phyloP scores from a whole-genome alignment of 2,113 vertebrate genomes.

The Carlito syrichta region DNA sequence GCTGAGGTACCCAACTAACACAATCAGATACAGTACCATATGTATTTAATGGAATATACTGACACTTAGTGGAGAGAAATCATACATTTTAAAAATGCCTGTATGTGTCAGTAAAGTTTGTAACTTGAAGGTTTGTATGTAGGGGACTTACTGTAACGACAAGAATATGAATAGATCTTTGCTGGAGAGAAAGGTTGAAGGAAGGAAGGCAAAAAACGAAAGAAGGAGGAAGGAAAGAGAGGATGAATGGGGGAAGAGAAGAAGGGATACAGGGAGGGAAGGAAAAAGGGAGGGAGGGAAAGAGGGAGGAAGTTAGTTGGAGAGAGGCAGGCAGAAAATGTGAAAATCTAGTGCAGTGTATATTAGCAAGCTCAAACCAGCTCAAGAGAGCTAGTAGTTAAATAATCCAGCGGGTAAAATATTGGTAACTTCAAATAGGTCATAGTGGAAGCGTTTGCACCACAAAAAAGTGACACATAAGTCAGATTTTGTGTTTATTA shows the following conservation, averaged over 20 bases:
- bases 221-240: neutral
- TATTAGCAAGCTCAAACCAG: neutral
- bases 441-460: neutral
- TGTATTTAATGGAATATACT: too few relatives aligned
- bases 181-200: neutral
- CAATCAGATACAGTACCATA: too few relatives aligned
- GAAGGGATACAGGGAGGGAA: neutral
- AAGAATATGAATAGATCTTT: neutral
- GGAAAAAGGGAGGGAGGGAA: neutral
- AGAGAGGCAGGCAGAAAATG: neutral
- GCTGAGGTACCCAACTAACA: too few relatives aligned
- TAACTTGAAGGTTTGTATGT: too few relatives aligned
- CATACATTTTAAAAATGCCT: too few relatives aligned
- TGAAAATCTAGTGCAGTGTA: neutral
- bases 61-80: too few relatives aligned
- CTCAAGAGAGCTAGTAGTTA: neutral
- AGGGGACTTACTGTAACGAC: too few relatives aligned
- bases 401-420: neutral
- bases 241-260: neutral
- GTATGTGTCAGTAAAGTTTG: too few relatives aligned
- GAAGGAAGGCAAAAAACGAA: neutral
- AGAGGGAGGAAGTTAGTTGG: too few relatives aligned
- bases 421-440: neutral
- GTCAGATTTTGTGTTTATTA: neutral
- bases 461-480: neutral